phyloP scores from a whole-genome alignment of 2,113 vertebrate genomes.

The Pionites leucogaster region DNA sequence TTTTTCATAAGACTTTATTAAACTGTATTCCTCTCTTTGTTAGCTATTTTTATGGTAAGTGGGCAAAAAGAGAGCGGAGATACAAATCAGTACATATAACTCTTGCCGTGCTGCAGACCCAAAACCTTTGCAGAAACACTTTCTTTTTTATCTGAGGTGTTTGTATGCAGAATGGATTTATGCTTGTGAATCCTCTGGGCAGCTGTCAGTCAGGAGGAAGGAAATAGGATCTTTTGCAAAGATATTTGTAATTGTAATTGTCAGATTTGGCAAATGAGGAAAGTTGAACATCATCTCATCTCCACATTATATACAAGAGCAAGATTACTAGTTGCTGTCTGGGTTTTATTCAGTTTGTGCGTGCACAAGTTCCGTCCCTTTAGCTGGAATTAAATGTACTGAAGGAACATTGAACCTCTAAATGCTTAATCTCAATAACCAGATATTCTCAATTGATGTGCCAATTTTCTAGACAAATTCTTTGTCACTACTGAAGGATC shows the following conservation, averaged over 20 bases:
- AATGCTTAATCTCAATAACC: not conserved
- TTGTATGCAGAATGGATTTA: not conserved
- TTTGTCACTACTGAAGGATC: conserved; percentile 17
- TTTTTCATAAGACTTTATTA: conserved; percentile 10
- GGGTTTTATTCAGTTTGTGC: not conserved
- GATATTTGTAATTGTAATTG: not conserved
- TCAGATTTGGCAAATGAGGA: not conserved
- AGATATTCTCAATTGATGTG: not conserved
- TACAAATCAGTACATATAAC: not conserved
- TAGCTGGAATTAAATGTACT: not conserved
- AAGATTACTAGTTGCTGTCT: not conserved
- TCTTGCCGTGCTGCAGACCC: not conserved
- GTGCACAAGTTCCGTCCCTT: not conserved
- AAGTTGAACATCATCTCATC: not conserved
- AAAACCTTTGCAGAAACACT: not conserved
- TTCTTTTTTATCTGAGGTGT: not conserved
- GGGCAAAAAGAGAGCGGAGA: not conserved
- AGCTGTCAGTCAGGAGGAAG: conserved; percentile 19
- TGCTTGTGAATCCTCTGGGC: not conserved
- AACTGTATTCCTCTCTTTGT: not conserved
- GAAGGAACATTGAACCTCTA: not conserved
- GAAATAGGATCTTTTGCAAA: not conserved
- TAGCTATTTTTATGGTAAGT: not conserved
- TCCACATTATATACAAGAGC: not conserved
- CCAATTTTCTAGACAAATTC: conserved; percentile 27